A percentile compares a stretch with the other conserved stretches of the same genome.
Conservation (phyloP, 2,888 invertebrate genomes). For the Drosophila mimica region DNA sequence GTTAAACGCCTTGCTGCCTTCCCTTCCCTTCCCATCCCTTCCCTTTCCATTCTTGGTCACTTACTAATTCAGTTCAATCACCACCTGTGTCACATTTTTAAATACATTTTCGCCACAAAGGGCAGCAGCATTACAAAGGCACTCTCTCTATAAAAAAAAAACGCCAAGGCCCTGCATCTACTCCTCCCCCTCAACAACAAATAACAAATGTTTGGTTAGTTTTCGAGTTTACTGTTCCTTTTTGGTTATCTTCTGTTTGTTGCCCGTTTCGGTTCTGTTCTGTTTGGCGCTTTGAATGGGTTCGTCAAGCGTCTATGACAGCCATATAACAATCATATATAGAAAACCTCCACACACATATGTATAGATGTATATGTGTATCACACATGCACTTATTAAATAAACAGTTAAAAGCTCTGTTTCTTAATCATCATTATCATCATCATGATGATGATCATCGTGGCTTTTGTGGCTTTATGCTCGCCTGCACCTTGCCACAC, state of each 20-base stretch:
- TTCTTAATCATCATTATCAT: constrained; percentile 49
- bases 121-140: constrained; percentile 28
- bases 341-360: not conserved
- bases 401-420: constrained; percentile 45
- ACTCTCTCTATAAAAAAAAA: constrained; percentile 10
- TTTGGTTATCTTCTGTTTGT: constrained; percentile 18
- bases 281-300: constrained; percentile 74
- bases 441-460: constrained; percentile 31
- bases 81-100: constrained; percentile 75
- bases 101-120: constrained; percentile 72
- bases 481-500: constrained; percentile 75
- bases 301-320: constrained; percentile 57
- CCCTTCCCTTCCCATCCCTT: not conserved
- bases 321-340: constrained; percentile 8
- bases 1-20: constrained; percentile 2
- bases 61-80: constrained; percentile 57
- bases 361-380: not conserved
- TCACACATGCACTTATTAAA: constrained; percentile 57
- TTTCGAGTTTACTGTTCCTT: constrained; percentile 44
- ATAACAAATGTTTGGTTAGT: constrained; percentile 14
- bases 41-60: constrained; percentile 4
- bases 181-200: too few relatives aligned
- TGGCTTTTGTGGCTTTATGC: constrained; percentile 66
- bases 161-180: constrained; percentile 15
- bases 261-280: constrained; percentile 64